phyloP scores from a whole-genome alignment of 2,797 vertebrate genomes.

The Eospalax fontanierii region DNA sequence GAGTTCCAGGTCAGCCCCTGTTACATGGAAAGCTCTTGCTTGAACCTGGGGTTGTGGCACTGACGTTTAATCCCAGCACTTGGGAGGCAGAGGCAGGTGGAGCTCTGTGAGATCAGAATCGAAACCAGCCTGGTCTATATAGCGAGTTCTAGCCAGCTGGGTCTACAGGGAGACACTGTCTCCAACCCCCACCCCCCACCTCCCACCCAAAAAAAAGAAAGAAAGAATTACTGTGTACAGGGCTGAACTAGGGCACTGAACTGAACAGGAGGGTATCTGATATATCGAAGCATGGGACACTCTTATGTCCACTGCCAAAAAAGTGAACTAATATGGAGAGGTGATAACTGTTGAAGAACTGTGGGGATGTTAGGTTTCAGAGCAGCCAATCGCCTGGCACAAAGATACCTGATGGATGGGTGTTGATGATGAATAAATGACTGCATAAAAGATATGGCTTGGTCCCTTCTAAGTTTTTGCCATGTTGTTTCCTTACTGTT shows the following conservation, averaged over 20 bases:
- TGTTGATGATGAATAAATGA: slow-evolving; percentile 55
- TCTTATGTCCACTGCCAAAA: neutral
- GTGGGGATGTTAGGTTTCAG: slow-evolving; percentile 15
- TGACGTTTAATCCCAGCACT: too few species aligned
- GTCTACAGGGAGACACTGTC: too few species aligned
- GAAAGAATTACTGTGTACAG: too few species aligned
- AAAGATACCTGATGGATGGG: neutral
- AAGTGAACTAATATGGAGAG: neutral
- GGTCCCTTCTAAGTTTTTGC: slow-evolving; percentile 40
- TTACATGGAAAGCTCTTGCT: neutral
- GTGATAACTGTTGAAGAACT: neutral
- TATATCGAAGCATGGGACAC: neutral
- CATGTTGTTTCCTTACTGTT: neutral
- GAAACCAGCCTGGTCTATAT: too few species aligned
- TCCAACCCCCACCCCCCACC: too few species aligned
- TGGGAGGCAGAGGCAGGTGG: too few species aligned
- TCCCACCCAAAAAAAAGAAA: too few species aligned
- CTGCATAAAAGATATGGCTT: slow-evolving; percentile 3
- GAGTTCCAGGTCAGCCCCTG: neutral
- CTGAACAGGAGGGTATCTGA: neutral
- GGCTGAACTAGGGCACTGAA: neutral
- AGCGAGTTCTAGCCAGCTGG: too few species aligned
- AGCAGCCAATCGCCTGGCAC: slow-evolving; percentile 1
- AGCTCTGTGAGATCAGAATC: too few species aligned
- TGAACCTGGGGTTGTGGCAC: too few species aligned